Percentiles rank a stretch among this genome's conserved stretches.
These are phyloP conservation scores for Pyrocephalus nanus DNA, from an alignment of 2,797 vertebrate species.

Conservation along the genomic window DNA sequence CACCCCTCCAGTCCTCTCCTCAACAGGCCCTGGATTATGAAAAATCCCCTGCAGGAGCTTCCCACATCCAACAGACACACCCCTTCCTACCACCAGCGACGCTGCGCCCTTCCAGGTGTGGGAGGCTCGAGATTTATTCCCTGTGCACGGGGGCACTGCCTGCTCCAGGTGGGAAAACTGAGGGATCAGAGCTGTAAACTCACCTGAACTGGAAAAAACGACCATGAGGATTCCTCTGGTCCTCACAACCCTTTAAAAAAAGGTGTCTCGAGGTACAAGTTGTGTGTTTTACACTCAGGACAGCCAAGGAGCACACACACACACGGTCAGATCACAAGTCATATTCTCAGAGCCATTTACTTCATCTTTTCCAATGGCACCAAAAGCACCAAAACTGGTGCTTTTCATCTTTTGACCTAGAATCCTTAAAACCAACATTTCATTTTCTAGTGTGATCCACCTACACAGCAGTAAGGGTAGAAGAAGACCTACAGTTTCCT, in stretches of 20 bases:
- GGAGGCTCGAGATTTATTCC: not conserved
- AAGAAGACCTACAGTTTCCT: not conserved
- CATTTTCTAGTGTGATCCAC: not conserved
- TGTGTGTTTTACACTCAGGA: not conserved
- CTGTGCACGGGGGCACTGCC: not conserved
- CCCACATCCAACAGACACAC: constrained; percentile 51
- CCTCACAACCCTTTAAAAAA: not conserved
- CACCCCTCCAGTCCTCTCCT: constrained; percentile 14
- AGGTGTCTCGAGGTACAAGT: not conserved
- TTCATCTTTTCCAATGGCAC: not conserved
- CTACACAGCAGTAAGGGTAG: not conserved
- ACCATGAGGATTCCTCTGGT: not conserved
- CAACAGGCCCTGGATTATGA: constrained; percentile 40
- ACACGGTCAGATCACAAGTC: not conserved
- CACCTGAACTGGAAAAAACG: not conserved
- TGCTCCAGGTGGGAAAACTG: not conserved
- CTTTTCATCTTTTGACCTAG: not conserved
- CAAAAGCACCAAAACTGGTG: not conserved
- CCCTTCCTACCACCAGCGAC: constrained; percentile 46
- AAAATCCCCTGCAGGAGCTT: constrained; percentile 64
- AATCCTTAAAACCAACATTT: not conserved
- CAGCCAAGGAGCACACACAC: not conserved
- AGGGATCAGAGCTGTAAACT: not conserved
- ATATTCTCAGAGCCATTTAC: not conserved
- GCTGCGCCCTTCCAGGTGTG: constrained; percentile 1